Conservation (phyloP, 2,797 vertebrate species). For the Lacerta agilis region DNA sequence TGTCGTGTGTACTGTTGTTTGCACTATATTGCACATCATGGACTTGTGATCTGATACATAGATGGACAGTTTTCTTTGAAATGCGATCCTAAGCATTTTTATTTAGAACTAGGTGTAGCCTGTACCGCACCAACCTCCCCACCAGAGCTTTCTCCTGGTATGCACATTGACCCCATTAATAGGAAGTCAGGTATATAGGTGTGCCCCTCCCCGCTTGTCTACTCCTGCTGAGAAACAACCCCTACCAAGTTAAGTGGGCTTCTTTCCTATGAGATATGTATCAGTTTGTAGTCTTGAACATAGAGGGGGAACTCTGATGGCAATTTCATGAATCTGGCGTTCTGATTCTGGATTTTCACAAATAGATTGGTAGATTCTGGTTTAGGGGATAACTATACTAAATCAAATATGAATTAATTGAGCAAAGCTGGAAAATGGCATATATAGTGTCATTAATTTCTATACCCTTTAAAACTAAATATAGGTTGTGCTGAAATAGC, state of each 20-base stretch:
- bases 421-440: background rate
- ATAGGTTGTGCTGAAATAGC: slow-evolving; percentile 87
- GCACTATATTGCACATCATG: background rate
- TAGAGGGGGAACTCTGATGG: background rate
- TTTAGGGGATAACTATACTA: background rate
- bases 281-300: background rate
- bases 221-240: background rate
- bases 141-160: no score
- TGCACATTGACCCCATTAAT: no score
- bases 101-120: background rate
- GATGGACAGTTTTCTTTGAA: background rate
- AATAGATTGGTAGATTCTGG: background rate
- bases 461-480: slow-evolving; percentile 59
- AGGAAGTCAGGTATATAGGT: no score
- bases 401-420: slow-evolving; percentile 31
- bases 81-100: background rate
- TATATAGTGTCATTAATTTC: slow-evolving; percentile 41
- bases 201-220: no score
- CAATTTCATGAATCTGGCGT: background rate
- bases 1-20: background rate
- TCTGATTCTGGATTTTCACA: background rate
- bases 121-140: no score
- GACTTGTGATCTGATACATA: background rate
- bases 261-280: background rate
- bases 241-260: background rate